phyloP scores from a whole-genome alignment of 2,113 vertebrate genomes.

The Marmota monax region DNA sequence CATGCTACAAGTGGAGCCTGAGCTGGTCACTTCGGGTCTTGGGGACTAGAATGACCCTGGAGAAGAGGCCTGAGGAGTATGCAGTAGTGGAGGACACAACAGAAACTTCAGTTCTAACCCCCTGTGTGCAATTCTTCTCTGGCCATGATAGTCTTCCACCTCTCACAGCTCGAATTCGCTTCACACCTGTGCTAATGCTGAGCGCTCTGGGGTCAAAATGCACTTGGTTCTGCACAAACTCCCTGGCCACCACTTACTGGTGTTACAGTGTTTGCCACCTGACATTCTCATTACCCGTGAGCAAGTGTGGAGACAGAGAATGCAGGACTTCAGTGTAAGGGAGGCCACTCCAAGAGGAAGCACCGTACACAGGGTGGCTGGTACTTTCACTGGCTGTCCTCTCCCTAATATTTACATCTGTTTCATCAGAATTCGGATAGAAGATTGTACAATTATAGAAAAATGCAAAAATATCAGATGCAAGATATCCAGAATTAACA shows the following conservation, averaged over 20 bases:
- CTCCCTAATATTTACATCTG: neutral
- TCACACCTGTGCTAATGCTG: neutral
- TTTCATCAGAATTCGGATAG: neutral
- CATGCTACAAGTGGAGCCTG: accelerated
- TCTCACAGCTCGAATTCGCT: neutral
- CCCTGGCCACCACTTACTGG: neutral
- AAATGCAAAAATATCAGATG: neutral
- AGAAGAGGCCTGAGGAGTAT: neutral
- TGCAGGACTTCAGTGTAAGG: neutral
- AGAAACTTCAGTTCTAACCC: neutral
- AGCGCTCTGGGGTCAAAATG: neutral
- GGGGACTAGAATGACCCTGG: accelerated
- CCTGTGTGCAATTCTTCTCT: accelerated
- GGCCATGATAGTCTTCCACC: neutral
- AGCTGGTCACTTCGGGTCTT: accelerated
- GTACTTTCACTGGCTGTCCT: neutral
- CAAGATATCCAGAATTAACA: neutral
- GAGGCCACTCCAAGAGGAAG: accelerated
- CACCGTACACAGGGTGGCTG: accelerated
- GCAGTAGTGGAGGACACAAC: accelerated
- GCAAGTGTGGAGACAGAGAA: neutral
- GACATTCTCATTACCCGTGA: too few species aligned
- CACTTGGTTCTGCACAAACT: neutral
- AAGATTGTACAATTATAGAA: neutral
- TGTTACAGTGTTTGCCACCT: accelerated